A percentile compares a stretch with the other conserved stretches of the same genome.
phyloP scores from a whole-genome alignment of 2,113 vertebrate species.

The Halcyon senegalensis region DNA sequence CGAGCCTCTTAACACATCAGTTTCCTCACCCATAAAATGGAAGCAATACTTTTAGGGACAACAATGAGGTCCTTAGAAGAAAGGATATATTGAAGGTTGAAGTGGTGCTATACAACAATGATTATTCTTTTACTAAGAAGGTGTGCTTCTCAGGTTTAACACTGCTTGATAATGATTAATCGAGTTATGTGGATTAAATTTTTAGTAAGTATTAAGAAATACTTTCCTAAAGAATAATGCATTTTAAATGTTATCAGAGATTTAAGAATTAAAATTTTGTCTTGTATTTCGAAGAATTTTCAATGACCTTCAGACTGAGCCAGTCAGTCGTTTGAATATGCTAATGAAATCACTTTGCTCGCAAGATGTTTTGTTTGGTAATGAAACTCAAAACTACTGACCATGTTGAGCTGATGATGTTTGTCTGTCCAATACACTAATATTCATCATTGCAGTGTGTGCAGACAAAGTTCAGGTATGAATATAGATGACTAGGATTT shows the following conservation, averaged over 20 bases:
- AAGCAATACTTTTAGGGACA: neutral
- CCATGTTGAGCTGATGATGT: conserved; percentile 78
- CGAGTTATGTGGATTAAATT: neutral
- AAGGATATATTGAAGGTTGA: neutral
- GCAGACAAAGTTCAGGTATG: conserved; percentile 79
- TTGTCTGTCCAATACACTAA: conserved; percentile 70
- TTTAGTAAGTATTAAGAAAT: conserved; percentile 13
- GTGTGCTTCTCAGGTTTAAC: neutral
- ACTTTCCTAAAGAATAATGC: conserved; percentile 16
- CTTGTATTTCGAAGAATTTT: conserved; percentile 59
- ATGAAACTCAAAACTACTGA: conserved; percentile 80
- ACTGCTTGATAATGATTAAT: neutral
- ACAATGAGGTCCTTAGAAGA: rapidly evolving
- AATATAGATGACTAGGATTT: conserved; percentile 81
- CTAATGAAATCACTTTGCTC: conserved; percentile 82
- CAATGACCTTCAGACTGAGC: conserved; percentile 74
- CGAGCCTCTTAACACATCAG: neutral
- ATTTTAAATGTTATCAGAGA: conserved; percentile 16
- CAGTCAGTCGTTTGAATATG: conserved; percentile 75
- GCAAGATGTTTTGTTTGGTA: conserved; percentile 73
- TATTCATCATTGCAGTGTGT: conserved; percentile 76
- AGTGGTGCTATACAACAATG: neutral
- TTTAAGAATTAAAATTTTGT: conserved; percentile 43
- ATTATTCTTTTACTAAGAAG: neutral
- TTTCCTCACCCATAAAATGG: neutral